Evolutionary conservation across 2,797 vertebrate genomes (phyloP).

Genomic region (Smutsia temminckii): DNA sequence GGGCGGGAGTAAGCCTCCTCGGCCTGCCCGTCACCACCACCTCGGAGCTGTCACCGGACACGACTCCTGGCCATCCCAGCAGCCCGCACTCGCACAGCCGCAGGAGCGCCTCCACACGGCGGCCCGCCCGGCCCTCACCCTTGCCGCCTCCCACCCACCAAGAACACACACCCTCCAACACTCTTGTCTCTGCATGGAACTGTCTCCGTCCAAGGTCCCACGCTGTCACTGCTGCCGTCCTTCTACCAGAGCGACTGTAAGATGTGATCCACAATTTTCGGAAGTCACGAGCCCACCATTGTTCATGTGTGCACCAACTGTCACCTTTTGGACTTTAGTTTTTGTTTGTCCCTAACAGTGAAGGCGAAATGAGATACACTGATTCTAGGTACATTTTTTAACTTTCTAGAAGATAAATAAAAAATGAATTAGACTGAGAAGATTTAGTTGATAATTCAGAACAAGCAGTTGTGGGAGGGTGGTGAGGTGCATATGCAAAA

Average conservation of each 20-base stretch:
- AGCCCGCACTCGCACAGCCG: conserved; percentile 81
- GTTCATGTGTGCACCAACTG: conserved; percentile 77
- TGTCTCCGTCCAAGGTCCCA: conserved; percentile 83
- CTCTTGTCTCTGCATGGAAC: conserved; percentile 86
- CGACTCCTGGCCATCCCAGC: conserved; percentile 87
- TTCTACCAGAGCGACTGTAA: conserved; percentile 83
- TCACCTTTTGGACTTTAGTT: conserved; percentile 70
- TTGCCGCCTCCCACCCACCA: conserved; percentile 66
- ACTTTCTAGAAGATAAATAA: conserved; percentile 83
- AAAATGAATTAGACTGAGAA: conserved; percentile 82
- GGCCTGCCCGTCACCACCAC: conserved; percentile 86
- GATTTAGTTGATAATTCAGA: conserved; percentile 78
- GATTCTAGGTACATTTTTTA: conserved; percentile 80
- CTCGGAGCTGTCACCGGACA: conserved; percentile 86
- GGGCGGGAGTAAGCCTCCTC: conserved; percentile 92
- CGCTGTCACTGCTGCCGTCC: conserved; percentile 86
- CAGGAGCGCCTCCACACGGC: conserved; percentile 83
- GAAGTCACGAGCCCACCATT: conserved; percentile 80
- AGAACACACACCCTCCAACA: conserved; percentile 55
- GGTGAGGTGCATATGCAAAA: conserved; percentile 84
- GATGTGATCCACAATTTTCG: conserved; percentile 82
- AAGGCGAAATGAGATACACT: conserved; percentile 79
- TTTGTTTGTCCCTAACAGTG: conserved; percentile 80
- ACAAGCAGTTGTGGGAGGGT: conserved; percentile 76
- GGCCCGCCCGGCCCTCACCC: conserved; percentile 80